phyloP scores from a whole-genome alignment of 2,113 vertebrate genomes.

The Litocranius walleri region DNA sequence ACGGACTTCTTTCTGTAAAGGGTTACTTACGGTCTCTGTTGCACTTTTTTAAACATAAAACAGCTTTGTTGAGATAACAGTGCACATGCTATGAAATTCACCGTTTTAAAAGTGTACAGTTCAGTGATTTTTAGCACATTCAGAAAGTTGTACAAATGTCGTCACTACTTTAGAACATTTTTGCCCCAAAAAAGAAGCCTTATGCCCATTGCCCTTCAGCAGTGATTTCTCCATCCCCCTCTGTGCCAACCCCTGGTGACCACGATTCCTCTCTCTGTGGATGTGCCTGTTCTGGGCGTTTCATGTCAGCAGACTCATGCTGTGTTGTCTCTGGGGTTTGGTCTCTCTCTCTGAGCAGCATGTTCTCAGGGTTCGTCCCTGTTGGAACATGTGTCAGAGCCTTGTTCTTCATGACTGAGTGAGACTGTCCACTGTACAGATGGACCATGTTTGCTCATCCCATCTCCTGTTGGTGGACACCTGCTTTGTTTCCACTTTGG shows the following conservation, averaged over 20 bases:
- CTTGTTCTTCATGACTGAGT: rapidly evolving
- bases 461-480: rapidly evolving
- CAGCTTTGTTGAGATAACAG: not conserved
- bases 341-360: rapidly evolving
- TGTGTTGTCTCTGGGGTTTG: not conserved
- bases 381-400: rapidly evolving
- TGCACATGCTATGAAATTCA: not conserved
- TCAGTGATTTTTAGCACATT: not conserved
- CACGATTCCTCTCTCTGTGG: rapidly evolving
- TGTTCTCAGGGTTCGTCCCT: rapidly evolving
- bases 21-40: not conserved
- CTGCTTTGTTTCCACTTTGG: not conserved
- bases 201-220: not conserved
- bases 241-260: not conserved
- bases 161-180: not conserved
- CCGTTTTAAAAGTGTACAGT: rapidly evolving
- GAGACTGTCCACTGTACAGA: rapidly evolving
- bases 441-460: not conserved
- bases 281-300: not conserved
- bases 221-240: not conserved
- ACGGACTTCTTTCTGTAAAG: not conserved
- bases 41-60: not conserved
- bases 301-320: rapidly evolving
- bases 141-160: not conserved
- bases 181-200: not conserved